Base-by-base conservation (phyloP, 2,888 invertebrate species). In the Cheiracanthium punctorium region DNA sequence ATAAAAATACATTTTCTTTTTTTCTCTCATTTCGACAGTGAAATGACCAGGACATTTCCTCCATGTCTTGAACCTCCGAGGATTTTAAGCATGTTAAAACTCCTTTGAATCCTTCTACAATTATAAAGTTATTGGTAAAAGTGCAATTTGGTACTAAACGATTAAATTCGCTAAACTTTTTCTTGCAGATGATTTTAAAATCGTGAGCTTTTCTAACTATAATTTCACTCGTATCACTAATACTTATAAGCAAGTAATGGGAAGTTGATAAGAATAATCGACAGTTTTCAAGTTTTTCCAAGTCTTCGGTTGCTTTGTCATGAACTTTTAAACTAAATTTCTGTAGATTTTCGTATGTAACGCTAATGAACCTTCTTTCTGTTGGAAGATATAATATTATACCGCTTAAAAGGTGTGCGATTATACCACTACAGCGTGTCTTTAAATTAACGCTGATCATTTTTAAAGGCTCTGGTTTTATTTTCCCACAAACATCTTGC, bases 401-500 rank as follows among this genome's bases (percentile, higher is more conserved):
- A 1, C 79, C 84, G 7, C 7, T 41, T 5, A 33, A 20, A 20
- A 33, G 17, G 37, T 84, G 84, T 7, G 72, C 73, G 5, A 30
- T 7, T 12, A 84, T 69, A 12, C 30, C 67, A 2, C 58, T 69
- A 41, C 24, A 28, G 17, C 0, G 2, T n/a, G 33, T 5, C n/a
- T 69, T 37, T 32, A 74, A 4, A 28, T 28, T 1, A 20, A 70
- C 29, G 33, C 58, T 29, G 1, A 41, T 33, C 4, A 32, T 1
- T 17, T 69, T 29, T 0, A 84, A 30, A 28, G 10, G 14, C 8
- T 79, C 29, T 1, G 10, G 10, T 28, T 43, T 30, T 12, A 84
- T n/a, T 14, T 29, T n/a, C 24, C 73, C 73, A 7, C 79, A 84
- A 24, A 20, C 29, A 17, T 84, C 84, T 41, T 52, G 28, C 84